Base-by-base conservation (phyloP, 2,113 vertebrate species). In the Poicephalus meyeri region DNA sequence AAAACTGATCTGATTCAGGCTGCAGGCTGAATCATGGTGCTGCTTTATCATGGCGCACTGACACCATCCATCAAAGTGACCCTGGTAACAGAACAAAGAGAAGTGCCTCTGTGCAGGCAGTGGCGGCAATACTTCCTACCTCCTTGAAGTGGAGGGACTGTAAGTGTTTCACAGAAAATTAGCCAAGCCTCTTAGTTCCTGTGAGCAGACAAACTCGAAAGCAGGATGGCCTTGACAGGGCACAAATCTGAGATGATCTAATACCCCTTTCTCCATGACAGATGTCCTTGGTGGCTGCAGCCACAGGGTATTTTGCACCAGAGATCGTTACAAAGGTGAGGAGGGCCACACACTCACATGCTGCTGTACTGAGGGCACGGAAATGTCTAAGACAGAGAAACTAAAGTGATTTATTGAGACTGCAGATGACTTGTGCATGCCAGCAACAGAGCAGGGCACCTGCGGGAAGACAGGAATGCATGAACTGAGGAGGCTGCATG, bases 391-490 rank as follows among this genome's bases (percentile, higher is more conserved):
- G 35, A 69, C 25, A 71, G 31, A 76, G 49, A 56, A 88, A 58
- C 13, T 0, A 41, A 88, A 58, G 10, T 0, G 6, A 35, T 14
- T 8, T 37, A 21, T 0, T 47, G 79, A 69, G 72, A 37, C 17
- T 29, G 58, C 12, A 49, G 83, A n/a, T 35, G 29, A 39, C 29
- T 56, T 21, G 13, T 64, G 70, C 17, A 9, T 4, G 55, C 26
- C 77, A 60, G 47, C 14, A 78, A n/a, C 11, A 20, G 56, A 78
- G 70, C 35, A 60, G 55, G 44, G 31, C 42, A 42, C 8, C 31
- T 65, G 46, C 39, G 0, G 0, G 64, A 58, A 35, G 37, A 41
- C 4, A 47, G 60, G 46, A 80, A 49, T 2, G 16, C 6, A 7
- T 12, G 9, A 56, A 6, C 12, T 13, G 50, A 33, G 55, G n/a